These are phyloP conservation scores for Osmerus mordax DNA, from an alignment of 2,113 vertebrate genomes.

Conservation along the genomic window DNA sequence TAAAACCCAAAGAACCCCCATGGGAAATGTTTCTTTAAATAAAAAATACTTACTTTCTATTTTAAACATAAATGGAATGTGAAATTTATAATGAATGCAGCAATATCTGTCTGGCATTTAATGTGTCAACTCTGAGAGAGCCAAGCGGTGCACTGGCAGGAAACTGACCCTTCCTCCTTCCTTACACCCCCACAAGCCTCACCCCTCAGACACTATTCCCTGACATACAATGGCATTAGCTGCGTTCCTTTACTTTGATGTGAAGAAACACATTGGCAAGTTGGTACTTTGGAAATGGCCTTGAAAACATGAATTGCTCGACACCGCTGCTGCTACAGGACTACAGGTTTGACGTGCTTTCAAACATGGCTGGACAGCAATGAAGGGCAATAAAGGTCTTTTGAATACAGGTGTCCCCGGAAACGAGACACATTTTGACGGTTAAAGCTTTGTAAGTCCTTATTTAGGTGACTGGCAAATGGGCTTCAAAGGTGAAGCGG, in stretches of 20 bases:
- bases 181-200: no score
- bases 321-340: no score
- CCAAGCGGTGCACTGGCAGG: no score
- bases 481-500: not conserved
- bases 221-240: not conserved
- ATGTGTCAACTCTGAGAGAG: no score
- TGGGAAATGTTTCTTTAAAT: no score
- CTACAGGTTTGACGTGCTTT: conserved; percentile 23
- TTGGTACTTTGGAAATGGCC: conserved; percentile 11
- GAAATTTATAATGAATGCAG: no score
- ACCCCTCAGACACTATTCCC: no score
- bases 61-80: no score
- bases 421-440: conserved; percentile 24
- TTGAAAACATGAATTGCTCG: no score
- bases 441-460: conserved; percentile 9
- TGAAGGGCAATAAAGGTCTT: conserved; percentile 17
- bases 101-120: no score
- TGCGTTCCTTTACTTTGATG: not conserved
- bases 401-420: conserved; percentile 26
- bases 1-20: not conserved
- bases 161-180: no score
- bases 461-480: not conserved
- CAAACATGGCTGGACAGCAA: conserved; percentile 35
- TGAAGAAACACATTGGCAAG: conserved; percentile 27
- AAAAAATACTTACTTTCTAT: no score